Evolutionary conservation across 1,140 invertebrate species (phyloP).

Genomic region (Zaprionus camerounensis): DNA sequence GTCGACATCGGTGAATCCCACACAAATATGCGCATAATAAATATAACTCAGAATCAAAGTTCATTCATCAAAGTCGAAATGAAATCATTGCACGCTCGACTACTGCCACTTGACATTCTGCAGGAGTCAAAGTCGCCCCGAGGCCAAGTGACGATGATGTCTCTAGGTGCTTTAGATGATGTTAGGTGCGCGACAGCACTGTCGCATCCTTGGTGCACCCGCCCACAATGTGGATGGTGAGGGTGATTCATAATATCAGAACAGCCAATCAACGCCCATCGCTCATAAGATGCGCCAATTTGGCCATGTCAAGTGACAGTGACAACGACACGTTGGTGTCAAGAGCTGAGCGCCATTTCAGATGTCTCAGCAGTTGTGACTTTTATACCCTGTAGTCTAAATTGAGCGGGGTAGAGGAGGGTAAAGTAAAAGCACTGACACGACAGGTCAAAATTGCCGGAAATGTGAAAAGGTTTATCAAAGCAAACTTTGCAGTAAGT

Average conservation of each 20-base stretch:
- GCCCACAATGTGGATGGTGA: neutral
- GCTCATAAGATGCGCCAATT: constrained; percentile 76
- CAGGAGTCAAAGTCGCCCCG: constrained; percentile 34
- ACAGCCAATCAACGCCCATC: constrained; percentile 73
- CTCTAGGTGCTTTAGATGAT: neutral
- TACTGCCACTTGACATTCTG: constrained; percentile 49
- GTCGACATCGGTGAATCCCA: neutral
- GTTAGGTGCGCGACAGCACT: neutral
- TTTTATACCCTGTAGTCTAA: constrained; percentile 19
- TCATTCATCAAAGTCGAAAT: constrained; percentile 74
- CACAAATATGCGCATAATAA: constrained; percentile 47
- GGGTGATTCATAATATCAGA: constrained; percentile 62
- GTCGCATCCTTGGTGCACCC: constrained; percentile 4
- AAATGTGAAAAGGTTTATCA: neutral
- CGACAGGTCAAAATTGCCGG: too few species aligned
- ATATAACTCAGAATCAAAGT: constrained; percentile 63
- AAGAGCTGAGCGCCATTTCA: constrained; percentile 47
- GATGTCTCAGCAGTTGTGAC: constrained; percentile 39
- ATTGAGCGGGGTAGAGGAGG: neutral
- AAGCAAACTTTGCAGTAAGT: neutral
- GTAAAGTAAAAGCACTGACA: neutral
- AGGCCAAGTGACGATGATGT: constrained; percentile 13
- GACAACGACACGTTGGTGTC: constrained; percentile 67
- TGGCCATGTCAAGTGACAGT: constrained; percentile 77
- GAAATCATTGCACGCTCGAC: constrained; percentile 52